Evolutionary conservation across 2,888 invertebrate species (phyloP), one percentile per base, ranked within the genome.

Genomic region (Erynnis tages): DNA sequence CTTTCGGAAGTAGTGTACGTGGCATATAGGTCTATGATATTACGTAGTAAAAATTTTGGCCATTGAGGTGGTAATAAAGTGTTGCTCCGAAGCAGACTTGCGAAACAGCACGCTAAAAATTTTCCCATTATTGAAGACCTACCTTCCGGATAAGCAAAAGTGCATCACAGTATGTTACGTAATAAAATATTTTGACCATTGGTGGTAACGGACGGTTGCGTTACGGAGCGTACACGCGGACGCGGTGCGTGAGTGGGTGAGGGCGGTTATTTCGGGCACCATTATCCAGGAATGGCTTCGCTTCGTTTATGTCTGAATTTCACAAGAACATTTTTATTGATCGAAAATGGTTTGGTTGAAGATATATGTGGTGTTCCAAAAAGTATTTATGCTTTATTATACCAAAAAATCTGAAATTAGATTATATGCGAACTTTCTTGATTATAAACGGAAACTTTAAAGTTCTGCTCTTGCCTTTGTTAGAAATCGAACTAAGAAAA

Each of bases 201-300:
- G 29, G 30, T 8, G 17, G 11, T 23, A 17, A 11, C 29, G 19
- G 21, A 11, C 4, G 27, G 21, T 41, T 38, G 34, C 34, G 25
- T 25, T 25, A 16, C 8, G 3, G 45, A 45, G 55, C 32, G 41
- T 58, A 68, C 63, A 61, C 65, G 65, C 62, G 63, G 76, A 67
- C 70, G 72, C 70, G 70, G 66, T 71, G 68, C 76, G 69, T 72
- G 74, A 79, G 75, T 76, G 77, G 81, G 77, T 80, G 79, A n/a
- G n/a, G 73, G 60, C 72, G 69, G 75, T 73, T 87, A 87, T 87
- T 87, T 83, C 63, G 69, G 77, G 80, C 71, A 67, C 76, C 84
- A 82, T 82, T 85, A 84, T 82, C 81, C 85, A 82, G 84, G 79
- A 85, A 85, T 82, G 85, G 85, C 72, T 71, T 67, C 77, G 75